A percentile compares a stretch with the other conserved stretches of the same genome.
These are phyloP conservation scores for Criorhina ranunculi DNA, from an alignment of 2,888 invertebrate genomes.

Conservation along the genomic window DNA sequence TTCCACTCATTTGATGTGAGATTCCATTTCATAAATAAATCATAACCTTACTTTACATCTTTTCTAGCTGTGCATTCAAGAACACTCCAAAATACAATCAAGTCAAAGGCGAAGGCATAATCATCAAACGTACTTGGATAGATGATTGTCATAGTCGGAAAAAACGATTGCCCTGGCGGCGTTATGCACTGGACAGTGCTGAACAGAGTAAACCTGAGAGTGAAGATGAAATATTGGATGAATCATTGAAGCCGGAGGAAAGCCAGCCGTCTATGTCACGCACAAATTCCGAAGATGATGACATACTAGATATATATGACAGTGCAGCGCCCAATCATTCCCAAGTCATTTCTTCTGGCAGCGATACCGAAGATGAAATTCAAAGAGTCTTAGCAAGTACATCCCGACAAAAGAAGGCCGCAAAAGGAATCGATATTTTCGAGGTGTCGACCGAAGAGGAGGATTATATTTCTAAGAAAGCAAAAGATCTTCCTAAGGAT, in stretches of 20 bases:
- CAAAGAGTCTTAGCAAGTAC: constrained; percentile 78
- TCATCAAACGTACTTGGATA: constrained; percentile 91
- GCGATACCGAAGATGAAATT: constrained; percentile 83
- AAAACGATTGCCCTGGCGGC: constrained; percentile 85
- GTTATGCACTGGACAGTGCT: constrained; percentile 81
- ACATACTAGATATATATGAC: constrained; percentile 31
- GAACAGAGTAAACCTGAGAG: constrained; percentile 81
- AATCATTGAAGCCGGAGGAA: constrained; percentile 76
- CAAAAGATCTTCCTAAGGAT: background rate
- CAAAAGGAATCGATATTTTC: constrained; percentile 77
- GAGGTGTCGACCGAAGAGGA: constrained; percentile 83
- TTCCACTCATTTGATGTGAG: constrained; percentile 95
- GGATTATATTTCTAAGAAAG: constrained; percentile 79
- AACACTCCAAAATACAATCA: constrained; percentile 94
- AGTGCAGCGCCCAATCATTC: background rate
- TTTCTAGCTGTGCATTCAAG: constrained; percentile 92
- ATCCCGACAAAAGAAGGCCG: constrained; percentile 14
- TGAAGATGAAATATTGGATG: constrained; percentile 82
- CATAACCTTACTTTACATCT: background rate
- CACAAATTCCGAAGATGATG: constrained; percentile 27
- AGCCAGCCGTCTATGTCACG: background rate
- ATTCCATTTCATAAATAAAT: constrained; percentile 75
- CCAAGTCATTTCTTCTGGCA: constrained; percentile 78
- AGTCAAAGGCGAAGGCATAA: constrained; percentile 87
- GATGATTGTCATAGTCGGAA: constrained; percentile 87